Conservation (phyloP, 2,888 invertebrate genomes). For the Helobdella robusta region DNA sequence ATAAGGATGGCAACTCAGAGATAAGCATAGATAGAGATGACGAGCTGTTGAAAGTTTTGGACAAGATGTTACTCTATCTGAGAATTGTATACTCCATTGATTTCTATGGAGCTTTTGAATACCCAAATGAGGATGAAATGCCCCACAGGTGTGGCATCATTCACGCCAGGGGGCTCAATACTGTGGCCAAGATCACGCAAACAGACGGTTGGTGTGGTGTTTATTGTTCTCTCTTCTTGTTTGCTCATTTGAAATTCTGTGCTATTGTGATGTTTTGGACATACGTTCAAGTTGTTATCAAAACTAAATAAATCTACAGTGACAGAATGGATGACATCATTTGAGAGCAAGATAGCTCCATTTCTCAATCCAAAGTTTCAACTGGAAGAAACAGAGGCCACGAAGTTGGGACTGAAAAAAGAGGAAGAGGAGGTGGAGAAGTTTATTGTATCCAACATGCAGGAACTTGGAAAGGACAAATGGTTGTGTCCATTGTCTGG, state of each 20-base stretch:
- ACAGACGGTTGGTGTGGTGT: slow-evolving; percentile 43
- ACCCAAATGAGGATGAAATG: slow-evolving; percentile 99
- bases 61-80: slow-evolving; percentile 78
- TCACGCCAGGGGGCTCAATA: slow-evolving; percentile 83
- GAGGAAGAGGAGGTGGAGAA: slow-evolving; percentile 54
- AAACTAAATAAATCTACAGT: slow-evolving; percentile 38
- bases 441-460: slow-evolving; percentile 82
- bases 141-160: slow-evolving; percentile 96
- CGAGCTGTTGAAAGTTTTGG: slow-evolving; percentile 62
- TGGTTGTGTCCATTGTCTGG: slow-evolving; percentile 97
- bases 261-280: background rate
- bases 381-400: slow-evolving; percentile 65
- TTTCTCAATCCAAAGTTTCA: slow-evolving; percentile 69
- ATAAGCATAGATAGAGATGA: slow-evolving; percentile 62
- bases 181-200: slow-evolving; percentile 61
- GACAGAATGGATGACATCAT: slow-evolving; percentile 55
- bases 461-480: slow-evolving; percentile 92
- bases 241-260: background rate
- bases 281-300: background rate
- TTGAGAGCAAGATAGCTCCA: slow-evolving; percentile 81
- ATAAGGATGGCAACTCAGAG: slow-evolving; percentile 42
- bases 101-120: slow-evolving; percentile 97
- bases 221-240: background rate
- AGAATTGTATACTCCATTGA: slow-evolving; percentile 95
- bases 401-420: slow-evolving; percentile 73